phyloP scores from a whole-genome alignment of 2,113 vertebrate species.

The Phoenicopterus ruber region DNA sequence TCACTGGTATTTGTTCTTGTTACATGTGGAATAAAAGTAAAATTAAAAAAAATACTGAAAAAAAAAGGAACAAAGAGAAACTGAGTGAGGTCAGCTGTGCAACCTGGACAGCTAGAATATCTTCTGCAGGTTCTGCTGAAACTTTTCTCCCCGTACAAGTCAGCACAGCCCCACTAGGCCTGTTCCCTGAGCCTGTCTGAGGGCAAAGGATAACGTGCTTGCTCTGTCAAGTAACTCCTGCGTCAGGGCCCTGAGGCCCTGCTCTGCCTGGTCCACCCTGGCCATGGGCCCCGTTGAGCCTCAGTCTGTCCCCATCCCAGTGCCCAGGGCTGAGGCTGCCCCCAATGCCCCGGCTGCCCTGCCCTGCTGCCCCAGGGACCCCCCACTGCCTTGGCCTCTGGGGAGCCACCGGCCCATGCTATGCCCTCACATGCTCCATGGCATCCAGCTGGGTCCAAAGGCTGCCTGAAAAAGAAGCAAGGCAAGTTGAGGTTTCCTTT shows the following conservation, averaged over 20 bases:
- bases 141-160: rapidly evolving
- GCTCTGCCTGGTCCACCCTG: not conserved
- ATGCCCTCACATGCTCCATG: not conserved
- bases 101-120: not conserved
- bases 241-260: not conserved
- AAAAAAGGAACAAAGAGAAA: not conserved
- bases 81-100: not conserved
- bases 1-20: not conserved
- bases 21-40: not conserved
- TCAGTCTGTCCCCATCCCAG: not conserved
- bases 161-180: rapidly evolving
- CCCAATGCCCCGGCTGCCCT: rapidly evolving
- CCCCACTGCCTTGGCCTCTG: rapidly evolving
- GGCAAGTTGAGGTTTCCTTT: not conserved
- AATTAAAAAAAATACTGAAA: not conserved
- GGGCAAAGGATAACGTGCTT: not conserved
- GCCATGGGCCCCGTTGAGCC: rapidly evolving
- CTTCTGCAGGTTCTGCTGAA: not conserved
- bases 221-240: not conserved
- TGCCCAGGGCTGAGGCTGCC: not conserved
- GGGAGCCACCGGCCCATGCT: not conserved
- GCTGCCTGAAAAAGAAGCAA: not conserved
- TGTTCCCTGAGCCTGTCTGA: not conserved
- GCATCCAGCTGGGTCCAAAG: not conserved
- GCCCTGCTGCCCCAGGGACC: too few relatives aligned